Conservation (phyloP, 2,888 invertebrate species). For the Smittia sp. region DNA sequence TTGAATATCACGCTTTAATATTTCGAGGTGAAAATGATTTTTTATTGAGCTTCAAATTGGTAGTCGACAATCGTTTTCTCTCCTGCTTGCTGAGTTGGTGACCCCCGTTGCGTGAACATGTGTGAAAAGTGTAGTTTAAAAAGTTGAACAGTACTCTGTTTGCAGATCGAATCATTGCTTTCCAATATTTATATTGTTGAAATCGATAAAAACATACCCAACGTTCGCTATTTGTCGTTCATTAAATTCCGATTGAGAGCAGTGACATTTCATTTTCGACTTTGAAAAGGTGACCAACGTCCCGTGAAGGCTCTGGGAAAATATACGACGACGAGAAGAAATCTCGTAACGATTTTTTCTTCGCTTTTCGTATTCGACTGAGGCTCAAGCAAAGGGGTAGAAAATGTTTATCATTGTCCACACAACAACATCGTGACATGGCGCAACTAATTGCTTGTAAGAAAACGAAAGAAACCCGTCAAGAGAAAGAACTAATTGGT, state of each 20-base stretch:
- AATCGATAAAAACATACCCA: conserved; percentile 15
- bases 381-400: conserved; percentile 25
- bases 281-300: conserved; percentile 5
- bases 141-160: conserved; percentile 36
- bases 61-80: background rate
- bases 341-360: conserved; percentile 24
- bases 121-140: conserved; percentile 7
- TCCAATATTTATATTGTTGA: conserved; percentile 2
- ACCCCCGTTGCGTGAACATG: background rate
- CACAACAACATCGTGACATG: conserved; percentile 36
- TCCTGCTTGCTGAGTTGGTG: background rate
- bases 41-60: too few relatives aligned
- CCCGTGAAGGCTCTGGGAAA: conserved; percentile 15
- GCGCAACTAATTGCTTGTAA: conserved; percentile 36
- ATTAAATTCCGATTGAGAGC: conserved; percentile 17
- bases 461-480: conserved; percentile 13
- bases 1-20: background rate
- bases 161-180: conserved; percentile 16
- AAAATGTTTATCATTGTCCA: conserved; percentile 37
- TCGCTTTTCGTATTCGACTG: background rate
- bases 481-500: conserved; percentile 30
- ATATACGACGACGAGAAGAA: background rate
- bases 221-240: background rate
- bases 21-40: background rate
- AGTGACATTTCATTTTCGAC: conserved; percentile 13